phyloP scores from a whole-genome alignment of 1,140 invertebrate species.

The Coptotermes formosanus region DNA sequence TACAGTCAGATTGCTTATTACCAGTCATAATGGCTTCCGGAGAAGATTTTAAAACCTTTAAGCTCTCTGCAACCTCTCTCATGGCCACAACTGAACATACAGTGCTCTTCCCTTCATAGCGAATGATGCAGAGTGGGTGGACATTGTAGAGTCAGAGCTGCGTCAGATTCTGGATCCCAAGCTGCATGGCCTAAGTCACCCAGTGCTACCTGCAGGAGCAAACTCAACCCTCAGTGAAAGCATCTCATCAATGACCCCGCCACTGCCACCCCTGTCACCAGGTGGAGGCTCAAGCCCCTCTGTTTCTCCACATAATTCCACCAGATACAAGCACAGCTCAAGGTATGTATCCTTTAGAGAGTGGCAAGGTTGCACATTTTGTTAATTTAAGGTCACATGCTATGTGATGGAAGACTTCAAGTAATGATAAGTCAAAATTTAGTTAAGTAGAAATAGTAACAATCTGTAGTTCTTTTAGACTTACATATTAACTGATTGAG shows the following conservation, averaged over 20 bases:
- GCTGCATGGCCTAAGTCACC: slow-evolving; percentile 51
- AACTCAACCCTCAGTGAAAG: slow-evolving; percentile 63
- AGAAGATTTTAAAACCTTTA: too few species aligned
- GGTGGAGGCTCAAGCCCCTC: slow-evolving; percentile 49
- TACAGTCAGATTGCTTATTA: too few species aligned
- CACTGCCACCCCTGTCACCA: slow-evolving; percentile 72
- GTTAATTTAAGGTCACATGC: too few species aligned
- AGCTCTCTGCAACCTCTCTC: too few species aligned
- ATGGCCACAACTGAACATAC: too few species aligned
- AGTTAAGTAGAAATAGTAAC: too few species aligned
- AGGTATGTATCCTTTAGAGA: background rate
- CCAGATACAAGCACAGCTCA: slow-evolving; percentile 5
- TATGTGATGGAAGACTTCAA: too few species aligned
- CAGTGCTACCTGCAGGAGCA: slow-evolving; percentile 40
- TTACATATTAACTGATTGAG: too few species aligned
- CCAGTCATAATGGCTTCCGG: too few species aligned
- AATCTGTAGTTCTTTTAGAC: too few species aligned
- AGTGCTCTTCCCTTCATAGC: slow-evolving; percentile 25
- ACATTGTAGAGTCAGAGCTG: slow-evolving; percentile 76
- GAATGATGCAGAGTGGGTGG: slow-evolving; percentile 79
- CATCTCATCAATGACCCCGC: slow-evolving; percentile 70
- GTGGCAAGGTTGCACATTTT: background rate
- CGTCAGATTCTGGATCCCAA: slow-evolving; percentile 73
- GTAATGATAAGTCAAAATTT: too few species aligned
- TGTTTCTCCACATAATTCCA: slow-evolving; percentile 43